A percentile compares a stretch with the other conserved stretches of the same genome.
These are phyloP conservation scores for pig (Sus scrofa) DNA, from an alignment of 2,113 vertebrate species.

Conservation along the genomic window DNA sequence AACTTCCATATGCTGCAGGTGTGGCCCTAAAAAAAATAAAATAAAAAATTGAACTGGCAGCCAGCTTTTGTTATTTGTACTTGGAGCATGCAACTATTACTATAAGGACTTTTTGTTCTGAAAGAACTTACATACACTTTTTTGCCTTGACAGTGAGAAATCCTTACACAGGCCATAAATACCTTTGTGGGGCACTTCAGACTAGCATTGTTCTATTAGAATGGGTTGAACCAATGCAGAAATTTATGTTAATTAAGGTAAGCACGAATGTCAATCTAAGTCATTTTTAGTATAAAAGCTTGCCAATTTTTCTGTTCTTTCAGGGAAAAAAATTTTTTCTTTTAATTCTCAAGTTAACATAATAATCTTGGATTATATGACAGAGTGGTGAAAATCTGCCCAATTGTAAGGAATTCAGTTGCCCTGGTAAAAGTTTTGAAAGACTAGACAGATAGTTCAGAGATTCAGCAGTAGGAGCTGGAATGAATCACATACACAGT, in stretches of 20 bases:
- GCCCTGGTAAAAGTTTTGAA: neutral
- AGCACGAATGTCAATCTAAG: conserved; percentile 57
- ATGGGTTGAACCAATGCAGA: conserved; percentile 99
- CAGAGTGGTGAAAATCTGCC: neutral
- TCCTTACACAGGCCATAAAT: conserved; percentile 97
- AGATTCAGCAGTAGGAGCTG: neutral
- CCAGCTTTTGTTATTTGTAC: neutral
- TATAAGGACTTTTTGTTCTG: conserved; percentile 14
- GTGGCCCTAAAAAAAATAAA: too few species aligned
- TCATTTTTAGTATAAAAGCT: conserved; percentile 24
- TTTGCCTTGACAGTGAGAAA: conserved; percentile 93
- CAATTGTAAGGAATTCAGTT: neutral
- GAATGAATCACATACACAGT: neutral
- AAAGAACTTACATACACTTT: conserved; percentile 60
- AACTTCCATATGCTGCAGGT: too few species aligned
- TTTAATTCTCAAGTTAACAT: conserved; percentile 28
- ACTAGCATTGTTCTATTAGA: conserved; percentile 97
- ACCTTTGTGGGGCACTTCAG: conserved; percentile 98
- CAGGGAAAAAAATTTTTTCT: neutral
- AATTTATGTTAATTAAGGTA: conserved; percentile 99
- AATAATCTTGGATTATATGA: neutral
- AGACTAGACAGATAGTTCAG: neutral
- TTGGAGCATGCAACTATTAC: neutral
- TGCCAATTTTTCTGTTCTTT: conserved; percentile 40
- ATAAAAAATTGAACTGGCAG: neutral